Base-by-base conservation (phyloP, 30 jellyfish, hydroid and myxozoan genomes). In the Aurelia sp. region DNA sequence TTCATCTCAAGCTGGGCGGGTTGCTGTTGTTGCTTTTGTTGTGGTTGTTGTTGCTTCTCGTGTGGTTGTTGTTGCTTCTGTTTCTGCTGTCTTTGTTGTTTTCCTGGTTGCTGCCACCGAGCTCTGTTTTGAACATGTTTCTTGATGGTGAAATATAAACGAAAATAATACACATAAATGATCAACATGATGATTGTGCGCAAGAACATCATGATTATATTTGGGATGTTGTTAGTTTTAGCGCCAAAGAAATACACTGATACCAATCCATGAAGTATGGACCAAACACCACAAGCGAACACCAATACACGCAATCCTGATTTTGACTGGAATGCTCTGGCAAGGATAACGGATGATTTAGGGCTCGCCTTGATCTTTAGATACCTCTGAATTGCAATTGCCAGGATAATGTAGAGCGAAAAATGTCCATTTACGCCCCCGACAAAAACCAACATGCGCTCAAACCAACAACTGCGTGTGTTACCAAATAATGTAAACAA, bases 371-470 rank as follows among this genome's bases (percentile, higher is more conserved):
- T 74, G 27, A 64, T 20, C 63, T 63, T 62, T 57, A 41, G 31
- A 64, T 7, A 78, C 58, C 89, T 40, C 72, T 78, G 89, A 70
- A 63, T 4, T 11, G 89, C 89, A 20, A 78, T 63, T 27, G 72
- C 15, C 80, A 78, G 35, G 18, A 74, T 62, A 9, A 78, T 66
- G 38, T 78, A 78, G 31, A 78, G 66, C 11, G 89, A 78, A 21
- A 78, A 63, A 47, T 78, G 89, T 0, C 89, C 89, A 52, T 78
- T 78, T 22, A 52, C 21, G 21, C 44, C 80, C 24, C 72, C 80
- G 17, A 78, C 20, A 61, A 61, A 64, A 51, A 78, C 53, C 68
- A 62, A 13, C 35, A 50, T 20, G 24, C 80, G 65, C 41, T 78
- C 89, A 7, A 78, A 16, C 60, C 61, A 64, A 31, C 89, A 78